phyloP scores from a whole-genome alignment of 2,888 invertebrate species.

The Lasioglossum calceatum region DNA sequence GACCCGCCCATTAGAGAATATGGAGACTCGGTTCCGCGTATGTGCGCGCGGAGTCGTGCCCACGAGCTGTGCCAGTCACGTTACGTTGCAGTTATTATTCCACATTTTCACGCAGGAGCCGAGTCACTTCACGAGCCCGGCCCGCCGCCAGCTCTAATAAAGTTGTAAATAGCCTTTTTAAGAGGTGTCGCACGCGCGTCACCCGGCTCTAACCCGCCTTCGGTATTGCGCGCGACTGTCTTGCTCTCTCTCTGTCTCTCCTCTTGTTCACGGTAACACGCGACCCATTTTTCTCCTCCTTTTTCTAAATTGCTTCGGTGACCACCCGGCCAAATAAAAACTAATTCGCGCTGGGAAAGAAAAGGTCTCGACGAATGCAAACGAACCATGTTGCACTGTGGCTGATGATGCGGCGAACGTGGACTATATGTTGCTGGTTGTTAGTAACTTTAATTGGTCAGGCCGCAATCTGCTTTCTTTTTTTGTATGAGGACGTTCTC shows the following conservation, averaged over 20 bases:
- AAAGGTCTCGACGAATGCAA: not conserved
- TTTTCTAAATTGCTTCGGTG: not conserved
- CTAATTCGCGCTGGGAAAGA: not conserved
- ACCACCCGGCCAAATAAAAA: not conserved
- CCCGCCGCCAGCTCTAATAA: constrained; percentile 23
- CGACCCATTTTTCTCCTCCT: constrained; percentile 13
- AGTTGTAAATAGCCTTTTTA: constrained; percentile 49
- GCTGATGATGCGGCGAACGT: not conserved
- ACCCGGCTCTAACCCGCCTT: constrained; percentile 21
- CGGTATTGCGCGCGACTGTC: not conserved
- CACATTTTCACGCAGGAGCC: constrained; percentile 14
- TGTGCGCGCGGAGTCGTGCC: not conserved
- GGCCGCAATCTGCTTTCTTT: not conserved
- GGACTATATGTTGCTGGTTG: not conserved
- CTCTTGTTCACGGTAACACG: not conserved
- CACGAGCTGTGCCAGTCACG: not conserved
- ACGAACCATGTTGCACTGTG: not conserved
- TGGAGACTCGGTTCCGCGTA: constrained; percentile 4
- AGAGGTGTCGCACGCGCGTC: constrained; percentile 16
- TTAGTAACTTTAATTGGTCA: not conserved
- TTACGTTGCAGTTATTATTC: constrained; percentile 32
- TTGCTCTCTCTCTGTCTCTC: not conserved
- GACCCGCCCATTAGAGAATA: constrained; percentile 31
- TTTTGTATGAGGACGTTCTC: not conserved
- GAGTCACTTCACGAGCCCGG: not conserved